phyloP scores from a whole-genome alignment of 2,888 invertebrate genomes.

The Aphrophora alni region DNA sequence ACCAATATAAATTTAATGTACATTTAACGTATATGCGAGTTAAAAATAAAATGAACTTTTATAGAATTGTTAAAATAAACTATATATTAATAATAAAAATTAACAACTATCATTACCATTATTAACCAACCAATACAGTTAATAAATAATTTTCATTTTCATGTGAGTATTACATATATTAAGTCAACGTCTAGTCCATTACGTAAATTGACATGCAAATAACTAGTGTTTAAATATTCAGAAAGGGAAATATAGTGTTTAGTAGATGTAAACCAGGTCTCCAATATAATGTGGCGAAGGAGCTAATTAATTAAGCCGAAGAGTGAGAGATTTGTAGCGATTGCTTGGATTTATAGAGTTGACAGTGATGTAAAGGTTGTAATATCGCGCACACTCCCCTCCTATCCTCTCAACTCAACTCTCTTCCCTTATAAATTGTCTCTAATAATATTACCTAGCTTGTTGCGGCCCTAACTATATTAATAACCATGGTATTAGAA shows the following conservation, averaged over 20 bases:
- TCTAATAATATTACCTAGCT: background rate
- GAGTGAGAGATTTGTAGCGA: slow-evolving; percentile 2
- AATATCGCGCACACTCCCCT: background rate
- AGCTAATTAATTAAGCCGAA: background rate
- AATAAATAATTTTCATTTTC: too few relatives aligned
- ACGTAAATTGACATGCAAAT: too few relatives aligned
- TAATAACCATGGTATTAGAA: background rate
- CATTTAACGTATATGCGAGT: too few relatives aligned
- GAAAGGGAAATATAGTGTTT: background rate
- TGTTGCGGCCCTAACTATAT: background rate
- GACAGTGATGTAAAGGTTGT: background rate
- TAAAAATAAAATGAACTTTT: too few relatives aligned
- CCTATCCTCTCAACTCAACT: background rate
- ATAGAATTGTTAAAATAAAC: too few relatives aligned
- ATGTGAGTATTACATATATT: too few relatives aligned
- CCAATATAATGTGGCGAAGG: background rate
- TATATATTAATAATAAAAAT: too few relatives aligned
- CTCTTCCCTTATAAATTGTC: background rate
- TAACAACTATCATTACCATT: too few relatives aligned
- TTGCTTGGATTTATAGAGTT: background rate
- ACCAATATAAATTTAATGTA: too few relatives aligned
- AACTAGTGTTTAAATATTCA: too few relatives aligned
- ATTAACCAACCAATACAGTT: too few relatives aligned
- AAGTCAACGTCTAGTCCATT: too few relatives aligned
- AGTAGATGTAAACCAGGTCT: background rate